Evolutionary conservation across 2,888 invertebrate genomes (phyloP).

Genomic region (Julus scandinavius): DNA sequence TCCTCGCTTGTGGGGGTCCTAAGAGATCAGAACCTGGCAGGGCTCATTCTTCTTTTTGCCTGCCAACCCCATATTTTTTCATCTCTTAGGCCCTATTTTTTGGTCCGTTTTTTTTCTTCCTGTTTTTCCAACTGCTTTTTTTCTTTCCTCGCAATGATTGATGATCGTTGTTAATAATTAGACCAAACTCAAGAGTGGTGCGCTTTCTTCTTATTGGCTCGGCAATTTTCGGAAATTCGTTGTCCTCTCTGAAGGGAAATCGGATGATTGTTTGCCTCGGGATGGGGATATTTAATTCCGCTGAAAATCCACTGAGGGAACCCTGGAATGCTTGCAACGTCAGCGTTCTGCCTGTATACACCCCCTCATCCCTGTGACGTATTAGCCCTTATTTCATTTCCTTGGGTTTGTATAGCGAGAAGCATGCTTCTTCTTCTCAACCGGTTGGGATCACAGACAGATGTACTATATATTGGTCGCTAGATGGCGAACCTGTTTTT

Average conservation of each 20-base stretch:
- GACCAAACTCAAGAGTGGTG: constrained; percentile 49
- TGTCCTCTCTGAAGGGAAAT: constrained; percentile 44
- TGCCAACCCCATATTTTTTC: constrained; percentile 32
- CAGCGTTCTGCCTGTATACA: neutral
- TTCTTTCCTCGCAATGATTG: constrained; percentile 37
- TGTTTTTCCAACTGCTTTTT: constrained; percentile 39
- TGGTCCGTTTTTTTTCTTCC: neutral
- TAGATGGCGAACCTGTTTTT: no score
- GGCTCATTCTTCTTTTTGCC: constrained; percentile 37
- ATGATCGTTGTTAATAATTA: constrained; percentile 47
- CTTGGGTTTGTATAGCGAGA: neutral
- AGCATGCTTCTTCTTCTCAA: neutral
- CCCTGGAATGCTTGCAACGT: neutral
- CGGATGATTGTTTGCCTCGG: constrained; percentile 46
- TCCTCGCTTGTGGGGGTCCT: constrained; percentile 5
- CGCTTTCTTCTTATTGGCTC: constrained; percentile 46
- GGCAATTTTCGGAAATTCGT: constrained; percentile 48
- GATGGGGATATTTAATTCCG: constrained; percentile 50
- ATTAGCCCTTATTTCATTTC: constrained; percentile 6
- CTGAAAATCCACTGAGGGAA: constrained; percentile 38
- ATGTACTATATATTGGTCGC: no score
- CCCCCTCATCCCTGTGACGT: neutral
- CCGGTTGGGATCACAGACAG: neutral
- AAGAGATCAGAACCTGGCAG: constrained; percentile 33
- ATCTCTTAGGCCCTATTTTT: constrained; percentile 32